Percentiles rank a stretch among this genome's conserved stretches.
Evolutionary conservation across 2,888 invertebrate species (phyloP).

Genomic region (Galerucella nymphaeae): DNA sequence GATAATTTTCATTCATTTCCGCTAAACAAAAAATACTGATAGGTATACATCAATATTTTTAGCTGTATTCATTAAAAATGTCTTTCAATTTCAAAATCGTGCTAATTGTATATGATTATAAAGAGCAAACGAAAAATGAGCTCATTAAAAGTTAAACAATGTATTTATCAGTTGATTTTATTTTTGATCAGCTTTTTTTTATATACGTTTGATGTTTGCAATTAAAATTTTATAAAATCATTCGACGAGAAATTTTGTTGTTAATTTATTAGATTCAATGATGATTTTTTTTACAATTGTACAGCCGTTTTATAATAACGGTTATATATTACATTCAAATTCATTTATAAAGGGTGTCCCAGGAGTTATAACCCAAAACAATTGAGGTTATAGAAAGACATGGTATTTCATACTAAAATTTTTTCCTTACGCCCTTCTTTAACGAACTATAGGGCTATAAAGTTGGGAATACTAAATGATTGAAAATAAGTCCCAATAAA

Average conservation of each 20-base stretch:
- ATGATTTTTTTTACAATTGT: neutral
- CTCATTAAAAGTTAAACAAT: conserved; percentile 1
- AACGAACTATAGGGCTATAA: no score
- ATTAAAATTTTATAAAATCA: conserved; percentile 1
- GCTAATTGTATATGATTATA: neutral
- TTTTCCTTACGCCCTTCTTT: no score
- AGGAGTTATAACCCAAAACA: neutral
- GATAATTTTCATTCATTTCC: neutral
- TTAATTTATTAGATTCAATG: neutral
- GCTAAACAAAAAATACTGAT: no score
- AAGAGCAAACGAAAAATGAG: neutral
- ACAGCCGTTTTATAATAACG: neutral
- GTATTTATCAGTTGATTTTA: neutral
- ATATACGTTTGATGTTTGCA: neutral
- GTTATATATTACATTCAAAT: no score
- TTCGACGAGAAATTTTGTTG: neutral
- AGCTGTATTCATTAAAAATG: neutral
- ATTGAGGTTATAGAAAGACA: no score
- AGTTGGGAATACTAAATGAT: no score
- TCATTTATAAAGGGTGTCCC: no score
- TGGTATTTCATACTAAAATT: no score
- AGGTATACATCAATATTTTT: no score
- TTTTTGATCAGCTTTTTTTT: neutral
- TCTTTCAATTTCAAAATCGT: neutral
- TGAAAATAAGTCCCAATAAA: no score